Evolutionary conservation across 2,888 invertebrate genomes (phyloP).

Genomic region (Abrostola tripartita): DNA sequence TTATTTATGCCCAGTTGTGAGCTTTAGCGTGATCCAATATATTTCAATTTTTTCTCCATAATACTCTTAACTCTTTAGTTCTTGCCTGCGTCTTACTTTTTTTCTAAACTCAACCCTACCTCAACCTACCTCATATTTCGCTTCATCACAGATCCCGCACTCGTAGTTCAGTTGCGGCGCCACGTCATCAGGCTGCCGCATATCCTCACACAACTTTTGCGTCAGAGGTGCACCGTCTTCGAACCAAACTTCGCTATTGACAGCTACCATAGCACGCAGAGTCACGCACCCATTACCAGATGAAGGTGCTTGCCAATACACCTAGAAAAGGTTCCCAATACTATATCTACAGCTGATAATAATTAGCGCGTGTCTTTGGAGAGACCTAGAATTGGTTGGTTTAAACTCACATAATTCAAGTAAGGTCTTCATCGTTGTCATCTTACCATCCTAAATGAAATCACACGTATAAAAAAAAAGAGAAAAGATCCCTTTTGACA

Average conservation of each 20-base stretch:
- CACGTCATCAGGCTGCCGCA: conserved; percentile 80
- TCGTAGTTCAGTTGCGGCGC: conserved; percentile 75
- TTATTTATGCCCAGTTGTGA: not conserved
- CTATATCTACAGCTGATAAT: not conserved
- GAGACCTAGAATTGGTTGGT: no score
- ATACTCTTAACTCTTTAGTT: no score
- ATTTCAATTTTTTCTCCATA: no score
- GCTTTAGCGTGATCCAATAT: not conserved
- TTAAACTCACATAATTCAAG: no score
- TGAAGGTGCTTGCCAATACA: conserved; percentile 82
- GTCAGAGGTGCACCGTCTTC: conserved; percentile 79
- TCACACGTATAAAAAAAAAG: no score
- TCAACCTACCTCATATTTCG: conserved; percentile 80
- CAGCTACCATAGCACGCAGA: conserved; percentile 80
- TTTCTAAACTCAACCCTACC: not conserved
- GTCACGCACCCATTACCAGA: conserved; percentile 81
- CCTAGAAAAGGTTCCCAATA: conserved; percentile 56
- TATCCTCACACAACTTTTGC: conserved; percentile 76
- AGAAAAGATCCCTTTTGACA: no score
- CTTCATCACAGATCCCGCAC: conserved; percentile 81
- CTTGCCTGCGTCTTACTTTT: no score
- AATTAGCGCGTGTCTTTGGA: no score
- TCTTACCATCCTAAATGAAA: no score
- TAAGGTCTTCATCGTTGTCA: no score
- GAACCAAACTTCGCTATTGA: conserved; percentile 79